Conservation (phyloP, 2,113 vertebrate species). For the Antechinus stuartii region DNA sequence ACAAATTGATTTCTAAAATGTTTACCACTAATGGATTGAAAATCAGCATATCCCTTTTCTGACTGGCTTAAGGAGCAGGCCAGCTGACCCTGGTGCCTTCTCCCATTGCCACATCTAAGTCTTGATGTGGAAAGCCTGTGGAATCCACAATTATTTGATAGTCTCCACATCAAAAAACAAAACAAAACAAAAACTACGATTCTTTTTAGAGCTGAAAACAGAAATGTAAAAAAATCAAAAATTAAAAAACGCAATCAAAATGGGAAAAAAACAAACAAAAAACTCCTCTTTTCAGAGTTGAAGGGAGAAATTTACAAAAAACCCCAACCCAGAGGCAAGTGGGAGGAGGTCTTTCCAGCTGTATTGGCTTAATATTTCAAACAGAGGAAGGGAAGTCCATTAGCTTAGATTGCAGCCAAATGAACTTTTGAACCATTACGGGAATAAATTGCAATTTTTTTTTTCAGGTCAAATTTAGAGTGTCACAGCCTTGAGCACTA, state of each 20-base stretch:
- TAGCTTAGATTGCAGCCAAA: background rate
- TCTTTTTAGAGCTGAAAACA: background rate
- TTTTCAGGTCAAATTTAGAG: background rate
- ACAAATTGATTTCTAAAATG: background rate
- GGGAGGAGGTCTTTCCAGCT: background rate
- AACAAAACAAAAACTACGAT: background rate
- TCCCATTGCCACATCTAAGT: background rate
- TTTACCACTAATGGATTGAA: background rate
- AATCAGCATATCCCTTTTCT: background rate
- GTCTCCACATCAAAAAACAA: background rate
- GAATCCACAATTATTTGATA: background rate
- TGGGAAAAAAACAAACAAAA: background rate
- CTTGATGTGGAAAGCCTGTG: background rate
- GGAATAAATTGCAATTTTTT: background rate
- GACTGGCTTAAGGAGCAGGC: background rate
- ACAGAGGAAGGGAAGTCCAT: background rate
- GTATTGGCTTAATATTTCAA: background rate
- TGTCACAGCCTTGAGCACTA: background rate
- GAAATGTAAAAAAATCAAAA: background rate
- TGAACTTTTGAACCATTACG: conserved; percentile 8
- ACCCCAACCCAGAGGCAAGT: background rate
- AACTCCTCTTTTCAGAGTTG: background rate
- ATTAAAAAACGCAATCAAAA: too few species aligned
- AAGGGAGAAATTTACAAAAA: background rate
- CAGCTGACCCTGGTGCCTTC: background rate